These are phyloP conservation scores for Drosophila conformis DNA, from an alignment of 2,888 invertebrate species.

Conservation along the genomic window DNA sequence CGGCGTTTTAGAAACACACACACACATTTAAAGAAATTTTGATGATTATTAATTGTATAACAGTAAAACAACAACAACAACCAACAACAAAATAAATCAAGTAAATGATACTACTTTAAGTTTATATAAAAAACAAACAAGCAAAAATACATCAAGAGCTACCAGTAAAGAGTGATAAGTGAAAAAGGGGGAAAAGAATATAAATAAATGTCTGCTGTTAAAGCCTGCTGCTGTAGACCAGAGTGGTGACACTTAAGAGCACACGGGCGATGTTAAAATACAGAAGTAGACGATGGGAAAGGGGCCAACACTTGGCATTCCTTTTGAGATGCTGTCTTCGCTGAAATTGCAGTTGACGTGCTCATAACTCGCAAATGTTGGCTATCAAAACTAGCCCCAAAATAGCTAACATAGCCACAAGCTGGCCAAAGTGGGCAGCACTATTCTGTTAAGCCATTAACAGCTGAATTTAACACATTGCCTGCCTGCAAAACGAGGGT, in stretches of 20 bases:
- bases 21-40: slow-evolving; percentile 75
- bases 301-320: neutral
- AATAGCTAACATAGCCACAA: neutral
- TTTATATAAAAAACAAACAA: slow-evolving; percentile 62
- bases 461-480: slow-evolving; percentile 31
- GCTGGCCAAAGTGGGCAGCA: slow-evolving; percentile 12
- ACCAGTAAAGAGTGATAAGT: slow-evolving; percentile 8
- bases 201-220: neutral
- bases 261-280: neutral
- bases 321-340: neutral
- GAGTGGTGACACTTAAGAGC: neutral
- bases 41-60: slow-evolving; percentile 78
- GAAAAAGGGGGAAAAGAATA: neutral
- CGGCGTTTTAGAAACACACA: slow-evolving; percentile 67
- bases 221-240: neutral
- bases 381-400: neutral
- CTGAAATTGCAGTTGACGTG: neutral
- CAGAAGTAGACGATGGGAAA: neutral
- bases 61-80: slow-evolving; percentile 73
- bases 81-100: slow-evolving; percentile 67
- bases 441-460: slow-evolving; percentile 41
- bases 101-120: slow-evolving; percentile 76
- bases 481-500: slow-evolving; percentile 33
- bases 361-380: neutral
- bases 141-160: slow-evolving; percentile 43